phyloP scores from a whole-genome alignment of 2,113 vertebrate species.

The Sclerurus mexicanus region DNA sequence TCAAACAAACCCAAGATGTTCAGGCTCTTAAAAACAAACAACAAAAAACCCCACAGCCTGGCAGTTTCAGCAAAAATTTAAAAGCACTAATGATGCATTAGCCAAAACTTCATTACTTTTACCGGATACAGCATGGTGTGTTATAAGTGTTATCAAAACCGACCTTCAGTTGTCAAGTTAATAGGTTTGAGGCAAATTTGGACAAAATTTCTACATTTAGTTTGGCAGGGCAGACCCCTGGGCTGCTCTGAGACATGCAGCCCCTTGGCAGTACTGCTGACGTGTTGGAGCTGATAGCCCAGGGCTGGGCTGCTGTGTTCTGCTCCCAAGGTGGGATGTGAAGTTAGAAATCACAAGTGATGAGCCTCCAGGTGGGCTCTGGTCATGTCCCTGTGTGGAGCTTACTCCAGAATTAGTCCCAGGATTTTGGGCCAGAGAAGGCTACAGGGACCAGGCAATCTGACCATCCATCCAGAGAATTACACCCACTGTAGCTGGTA shows the following conservation, averaged over 20 bases:
- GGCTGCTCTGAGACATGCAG: background rate
- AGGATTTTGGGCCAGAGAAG: background rate
- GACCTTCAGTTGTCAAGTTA: background rate
- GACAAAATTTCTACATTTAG: background rate
- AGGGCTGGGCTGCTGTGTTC: background rate
- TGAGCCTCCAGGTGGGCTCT: background rate
- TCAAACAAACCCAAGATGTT: background rate
- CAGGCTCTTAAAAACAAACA: background rate
- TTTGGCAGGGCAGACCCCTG: background rate
- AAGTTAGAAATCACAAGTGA: background rate
- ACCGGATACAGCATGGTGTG: background rate
- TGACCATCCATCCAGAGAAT: background rate
- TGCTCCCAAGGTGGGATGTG: background rate
- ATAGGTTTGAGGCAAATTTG: background rate
- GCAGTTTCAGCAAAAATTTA: background rate
- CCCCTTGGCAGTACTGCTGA: background rate
- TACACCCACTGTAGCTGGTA: background rate
- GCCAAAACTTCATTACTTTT: background rate
- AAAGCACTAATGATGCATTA: background rate
- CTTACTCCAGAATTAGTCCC: background rate
- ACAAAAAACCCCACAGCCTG: background rate
- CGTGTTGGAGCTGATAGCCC: accelerated
- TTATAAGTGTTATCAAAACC: background rate
- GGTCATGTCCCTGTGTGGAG: background rate
- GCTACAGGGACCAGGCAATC: background rate